Conservation (phyloP, 1,140 invertebrate species). For the Ylistrum balloti region DNA sequence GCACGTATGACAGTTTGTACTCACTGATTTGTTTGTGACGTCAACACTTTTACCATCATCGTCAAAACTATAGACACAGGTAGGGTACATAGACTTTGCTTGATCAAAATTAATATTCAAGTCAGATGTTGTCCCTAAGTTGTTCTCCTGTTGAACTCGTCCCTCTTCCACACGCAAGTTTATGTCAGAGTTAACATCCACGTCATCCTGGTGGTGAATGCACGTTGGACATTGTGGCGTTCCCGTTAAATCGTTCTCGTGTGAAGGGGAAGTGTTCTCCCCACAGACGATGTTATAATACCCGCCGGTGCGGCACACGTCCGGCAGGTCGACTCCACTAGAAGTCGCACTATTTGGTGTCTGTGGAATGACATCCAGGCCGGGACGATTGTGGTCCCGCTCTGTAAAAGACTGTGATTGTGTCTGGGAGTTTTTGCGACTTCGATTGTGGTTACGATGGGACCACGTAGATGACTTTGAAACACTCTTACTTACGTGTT, state of each 20-base stretch:
- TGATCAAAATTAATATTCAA: slow-evolving; percentile 16
- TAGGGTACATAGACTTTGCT: background rate
- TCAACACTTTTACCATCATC: background rate
- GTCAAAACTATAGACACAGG: background rate
- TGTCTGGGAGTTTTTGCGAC: slow-evolving; percentile 44
- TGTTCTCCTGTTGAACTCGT: background rate
- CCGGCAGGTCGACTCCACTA: background rate
- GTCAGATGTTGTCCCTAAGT: background rate
- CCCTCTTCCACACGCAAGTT: background rate
- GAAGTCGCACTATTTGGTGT: background rate
- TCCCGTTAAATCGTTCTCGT: background rate
- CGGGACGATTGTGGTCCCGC: background rate
- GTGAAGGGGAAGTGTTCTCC: background rate
- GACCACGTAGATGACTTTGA: slow-evolving; percentile 49
- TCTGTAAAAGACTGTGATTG: slow-evolving; percentile 41
- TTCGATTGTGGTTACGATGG: background rate
- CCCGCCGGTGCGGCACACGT: background rate
- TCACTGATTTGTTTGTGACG: slow-evolving; percentile 15
- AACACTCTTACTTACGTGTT: background rate
- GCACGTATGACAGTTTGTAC: background rate
- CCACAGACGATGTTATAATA: slow-evolving; percentile 7
- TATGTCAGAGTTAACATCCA: background rate
- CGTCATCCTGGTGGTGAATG: background rate
- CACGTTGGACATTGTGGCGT: background rate
- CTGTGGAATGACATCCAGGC: background rate